Conservation (phyloP, 2,797 vertebrate species). For the Sebastes iracundus region DNA sequence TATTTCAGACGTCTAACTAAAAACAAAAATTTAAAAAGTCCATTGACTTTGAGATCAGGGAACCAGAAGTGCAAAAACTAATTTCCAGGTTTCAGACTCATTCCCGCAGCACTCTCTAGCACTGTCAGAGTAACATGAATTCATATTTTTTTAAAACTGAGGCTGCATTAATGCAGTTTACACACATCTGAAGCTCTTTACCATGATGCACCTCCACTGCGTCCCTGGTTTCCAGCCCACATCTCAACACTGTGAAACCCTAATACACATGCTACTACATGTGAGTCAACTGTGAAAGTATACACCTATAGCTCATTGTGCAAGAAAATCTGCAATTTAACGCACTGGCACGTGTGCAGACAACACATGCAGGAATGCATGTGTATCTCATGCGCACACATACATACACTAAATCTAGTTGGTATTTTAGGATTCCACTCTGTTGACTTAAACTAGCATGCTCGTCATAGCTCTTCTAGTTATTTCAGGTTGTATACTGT, state of each 20-base stretch:
- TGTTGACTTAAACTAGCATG: constrained; percentile 19
- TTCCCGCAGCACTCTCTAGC: background rate
- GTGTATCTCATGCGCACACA: background rate
- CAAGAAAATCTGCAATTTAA: constrained; percentile 22
- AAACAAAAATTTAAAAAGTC: background rate
- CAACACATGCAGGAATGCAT: constrained; percentile 6
- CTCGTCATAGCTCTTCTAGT: constrained; percentile 25
- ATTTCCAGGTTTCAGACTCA: background rate
- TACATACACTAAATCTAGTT: background rate
- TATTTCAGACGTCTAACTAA: background rate
- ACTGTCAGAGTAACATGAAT: background rate
- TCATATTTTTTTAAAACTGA: background rate
- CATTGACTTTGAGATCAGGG: background rate
- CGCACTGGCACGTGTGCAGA: background rate
- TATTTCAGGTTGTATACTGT: constrained; percentile 46
- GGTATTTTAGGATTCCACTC: constrained; percentile 36
- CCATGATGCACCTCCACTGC: background rate
- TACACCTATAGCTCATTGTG: background rate
- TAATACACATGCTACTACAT: constrained; percentile 19
- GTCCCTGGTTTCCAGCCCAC: constrained; percentile 5
- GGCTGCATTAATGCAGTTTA: background rate
- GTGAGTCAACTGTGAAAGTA: constrained; percentile 18
- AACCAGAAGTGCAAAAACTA: background rate
- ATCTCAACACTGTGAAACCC: constrained; percentile 1
- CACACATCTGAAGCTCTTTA: background rate